Evolutionary conservation across 2,888 invertebrate genomes (phyloP).

Genomic region (Asteroscopus sphinx): DNA sequence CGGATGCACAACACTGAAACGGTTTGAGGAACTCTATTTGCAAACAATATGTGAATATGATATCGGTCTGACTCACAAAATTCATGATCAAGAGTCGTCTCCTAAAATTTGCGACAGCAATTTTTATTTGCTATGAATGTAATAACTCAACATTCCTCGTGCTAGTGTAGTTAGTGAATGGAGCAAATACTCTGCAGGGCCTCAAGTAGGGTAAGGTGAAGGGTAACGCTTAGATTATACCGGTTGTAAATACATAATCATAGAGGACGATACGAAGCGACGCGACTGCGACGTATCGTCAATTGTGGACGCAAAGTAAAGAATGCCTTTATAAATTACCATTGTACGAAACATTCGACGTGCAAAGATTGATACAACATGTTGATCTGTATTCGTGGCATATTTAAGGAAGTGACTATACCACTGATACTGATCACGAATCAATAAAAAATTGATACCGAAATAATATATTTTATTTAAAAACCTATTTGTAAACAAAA

Average conservation of each 20-base stretch:
- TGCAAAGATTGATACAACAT: too few relatives aligned
- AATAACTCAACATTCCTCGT: neutral
- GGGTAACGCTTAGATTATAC: slow-evolving; percentile 20
- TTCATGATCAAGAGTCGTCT: neutral
- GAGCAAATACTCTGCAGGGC: slow-evolving; percentile 9
- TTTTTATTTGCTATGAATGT: neutral
- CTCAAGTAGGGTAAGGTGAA: slow-evolving; percentile 39
- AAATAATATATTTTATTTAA: too few relatives aligned
- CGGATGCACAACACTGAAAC: too few relatives aligned
- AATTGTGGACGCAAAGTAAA: neutral
- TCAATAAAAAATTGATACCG: too few relatives aligned
- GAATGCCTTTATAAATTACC: neutral
- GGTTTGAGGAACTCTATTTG: neutral
- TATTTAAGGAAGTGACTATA: too few relatives aligned
- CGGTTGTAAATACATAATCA: slow-evolving; percentile 11
- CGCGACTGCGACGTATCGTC: too few relatives aligned
- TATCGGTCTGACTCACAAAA: neutral
- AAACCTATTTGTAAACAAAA: too few relatives aligned
- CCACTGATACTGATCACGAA: too few relatives aligned
- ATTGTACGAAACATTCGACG: too few relatives aligned
- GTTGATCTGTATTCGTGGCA: too few relatives aligned
- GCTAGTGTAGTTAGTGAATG: slow-evolving; percentile 34
- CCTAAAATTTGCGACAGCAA: neutral
- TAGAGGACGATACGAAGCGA: slow-evolving; percentile 6
- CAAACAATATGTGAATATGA: neutral